Evolutionary conservation across 37 sponge, comb jelly and placozoan species (phyloP), one percentile per base, ranked within the genome.

Genomic region (Ephydatia muelleri): DNA sequence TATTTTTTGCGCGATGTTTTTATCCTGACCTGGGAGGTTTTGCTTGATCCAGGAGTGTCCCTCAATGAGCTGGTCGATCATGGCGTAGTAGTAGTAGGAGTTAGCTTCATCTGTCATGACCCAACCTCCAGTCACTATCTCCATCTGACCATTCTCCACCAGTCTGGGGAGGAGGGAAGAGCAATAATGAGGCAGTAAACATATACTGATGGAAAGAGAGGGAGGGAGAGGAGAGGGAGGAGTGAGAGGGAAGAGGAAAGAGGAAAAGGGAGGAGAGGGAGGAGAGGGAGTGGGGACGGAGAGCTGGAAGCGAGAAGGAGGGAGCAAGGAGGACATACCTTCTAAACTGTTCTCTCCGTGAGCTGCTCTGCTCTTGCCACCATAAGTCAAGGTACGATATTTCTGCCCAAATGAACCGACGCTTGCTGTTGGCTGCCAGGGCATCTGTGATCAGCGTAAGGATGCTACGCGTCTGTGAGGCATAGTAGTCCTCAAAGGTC

Each of bases 71-170:
- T 97, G 93, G 80, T 97, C 96, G 8, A 95, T 78, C 96, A 97
- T 95, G 71, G 96, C 96, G 76, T 80, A 96, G 19, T 57, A n/a
- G 81, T 97, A 98, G 85, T 95, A 92, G 14, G 98, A 93, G 81
- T 95, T 98, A 13, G 99, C 99, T 31, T 99, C 99, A 80, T 99
- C 99, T n/a, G 92, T 94, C 97, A 97, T 97, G 32, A 97, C 97
- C 99, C 99, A 99, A 23, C 99, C 99, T 72, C 96, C 99, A 2
- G 95, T 94, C 67, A 94, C 93, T 27, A 99, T 95, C 91, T 99
- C 99, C 25, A 99, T 68, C 80, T 95, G 96, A 30, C 92, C 92
- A 73, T 85, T 84, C 64, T 38, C 19, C 49, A 95, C 82, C 68
- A 97, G 65, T 84, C 85, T 91, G 80, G 37, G 16, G 22, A 74